These are phyloP conservation scores for Xylota segnis DNA, from an alignment of 2,888 invertebrate genomes.

Conservation along the genomic window DNA sequence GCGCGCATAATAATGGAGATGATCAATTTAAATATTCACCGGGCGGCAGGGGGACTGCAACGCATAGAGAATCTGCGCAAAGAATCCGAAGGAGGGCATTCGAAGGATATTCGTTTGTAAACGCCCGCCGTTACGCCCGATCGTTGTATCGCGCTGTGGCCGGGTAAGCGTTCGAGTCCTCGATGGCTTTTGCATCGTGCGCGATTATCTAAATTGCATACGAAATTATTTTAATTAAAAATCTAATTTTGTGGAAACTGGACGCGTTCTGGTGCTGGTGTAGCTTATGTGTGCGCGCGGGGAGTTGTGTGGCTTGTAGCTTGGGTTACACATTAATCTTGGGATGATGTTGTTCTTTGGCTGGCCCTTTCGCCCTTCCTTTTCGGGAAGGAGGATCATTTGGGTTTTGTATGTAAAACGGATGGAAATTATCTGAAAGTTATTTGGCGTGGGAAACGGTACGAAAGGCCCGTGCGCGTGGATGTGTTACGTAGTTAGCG, in stretches of 20 bases:
- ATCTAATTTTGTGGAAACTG: slow-evolving; percentile 82
- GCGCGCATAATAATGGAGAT: slow-evolving; percentile 81
- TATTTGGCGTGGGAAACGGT: slow-evolving; percentile 67
- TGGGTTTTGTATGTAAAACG: slow-evolving; percentile 74
- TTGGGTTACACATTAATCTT: slow-evolving; percentile 71
- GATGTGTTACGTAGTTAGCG: background rate
- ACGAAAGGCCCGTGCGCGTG: background rate
- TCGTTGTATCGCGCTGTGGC: slow-evolving; percentile 54
- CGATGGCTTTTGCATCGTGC: slow-evolving; percentile 75
- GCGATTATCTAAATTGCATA: slow-evolving; percentile 85
- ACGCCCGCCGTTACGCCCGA: slow-evolving; percentile 77
- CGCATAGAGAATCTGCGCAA: slow-evolving; percentile 63
- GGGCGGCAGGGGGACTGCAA: slow-evolving; percentile 21
- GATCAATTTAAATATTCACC: slow-evolving; percentile 83
- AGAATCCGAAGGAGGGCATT: slow-evolving; percentile 70
- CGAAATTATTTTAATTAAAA: slow-evolving; percentile 85
- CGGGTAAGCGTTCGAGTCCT: slow-evolving; percentile 56
- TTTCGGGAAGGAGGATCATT: slow-evolving; percentile 48
- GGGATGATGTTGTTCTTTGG: slow-evolving; percentile 51
- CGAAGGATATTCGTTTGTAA: slow-evolving; percentile 76
- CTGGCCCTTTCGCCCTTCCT: slow-evolving; percentile 14
- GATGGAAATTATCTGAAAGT: slow-evolving; percentile 65
- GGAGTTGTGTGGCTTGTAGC: slow-evolving; percentile 37
- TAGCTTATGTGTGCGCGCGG: slow-evolving; percentile 19
- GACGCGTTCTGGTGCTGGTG: slow-evolving; percentile 49